These are phyloP conservation scores for Lepidurus couesii DNA, from an alignment of 1,140 invertebrate species.

Conservation along the genomic window DNA sequence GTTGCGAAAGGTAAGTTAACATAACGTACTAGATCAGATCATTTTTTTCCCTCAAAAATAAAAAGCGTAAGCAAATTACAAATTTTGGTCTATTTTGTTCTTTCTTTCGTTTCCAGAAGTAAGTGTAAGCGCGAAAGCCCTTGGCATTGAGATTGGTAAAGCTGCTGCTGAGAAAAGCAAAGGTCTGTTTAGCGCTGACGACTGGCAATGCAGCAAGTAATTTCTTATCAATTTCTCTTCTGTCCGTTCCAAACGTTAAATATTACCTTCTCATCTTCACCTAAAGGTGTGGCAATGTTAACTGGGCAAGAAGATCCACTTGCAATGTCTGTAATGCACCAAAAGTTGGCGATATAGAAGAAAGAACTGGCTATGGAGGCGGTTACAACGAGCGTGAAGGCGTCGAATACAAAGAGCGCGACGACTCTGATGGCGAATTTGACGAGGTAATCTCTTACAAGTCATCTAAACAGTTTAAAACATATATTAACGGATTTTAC, in stretches of 20 bases:
- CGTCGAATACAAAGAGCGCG: conserved; percentile 84
- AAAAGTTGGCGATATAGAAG: conserved; percentile 86
- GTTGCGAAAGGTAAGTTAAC: conserved; percentile 48
- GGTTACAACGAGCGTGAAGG: conserved; percentile 89
- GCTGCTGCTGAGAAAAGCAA: conserved; percentile 95
- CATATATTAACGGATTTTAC: not conserved
- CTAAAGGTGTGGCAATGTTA: conserved; percentile 90
- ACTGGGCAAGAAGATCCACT: conserved; percentile 92
- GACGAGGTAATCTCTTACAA: conserved; percentile 61
- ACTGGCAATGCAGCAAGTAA: conserved; percentile 97
- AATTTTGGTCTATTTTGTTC: conserved; percentile 33
- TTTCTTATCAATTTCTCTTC: conserved; percentile 28
- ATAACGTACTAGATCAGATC: conserved; percentile 26
- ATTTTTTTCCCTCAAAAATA: conserved; percentile 38
- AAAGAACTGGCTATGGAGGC: conserved; percentile 71
- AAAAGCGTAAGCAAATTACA: conserved; percentile 31
- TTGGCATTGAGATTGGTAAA: conserved; percentile 96
- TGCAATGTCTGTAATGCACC: conserved; percentile 99
- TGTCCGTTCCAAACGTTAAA: conserved; percentile 34
- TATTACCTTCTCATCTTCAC: conserved; percentile 29
- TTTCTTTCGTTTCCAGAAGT: conserved; percentile 52
- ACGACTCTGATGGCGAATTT: conserved; percentile 83
- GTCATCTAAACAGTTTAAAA: not conserved
- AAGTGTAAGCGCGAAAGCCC: conserved; percentile 72
- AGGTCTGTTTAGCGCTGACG: conserved; percentile 96